A percentile compares a stretch with the other conserved stretches of the same genome.
phyloP scores from a whole-genome alignment of 2,888 invertebrate species.

The Acronicta alni region DNA sequence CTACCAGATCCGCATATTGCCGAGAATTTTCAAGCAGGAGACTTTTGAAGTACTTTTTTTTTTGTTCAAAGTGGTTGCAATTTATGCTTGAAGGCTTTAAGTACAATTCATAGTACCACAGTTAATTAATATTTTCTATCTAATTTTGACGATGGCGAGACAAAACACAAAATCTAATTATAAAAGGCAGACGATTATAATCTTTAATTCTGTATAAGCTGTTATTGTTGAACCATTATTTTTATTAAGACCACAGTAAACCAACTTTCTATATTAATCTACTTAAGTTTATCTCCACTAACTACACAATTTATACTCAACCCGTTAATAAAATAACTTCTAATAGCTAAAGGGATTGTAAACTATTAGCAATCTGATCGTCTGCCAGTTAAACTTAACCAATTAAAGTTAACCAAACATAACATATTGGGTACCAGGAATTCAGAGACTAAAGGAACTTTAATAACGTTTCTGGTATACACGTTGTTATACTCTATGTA shows the following conservation, averaged over 20 bases:
- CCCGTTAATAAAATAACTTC: conserved; percentile 51
- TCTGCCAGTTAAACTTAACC: conserved; percentile 61
- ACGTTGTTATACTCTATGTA: neutral
- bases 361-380: conserved; percentile 52
- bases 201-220: neutral
- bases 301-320: conserved; percentile 36
- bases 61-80: too few relatives aligned
- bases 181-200: neutral
- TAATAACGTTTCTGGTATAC: conserved; percentile 30
- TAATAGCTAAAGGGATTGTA: conserved; percentile 48
- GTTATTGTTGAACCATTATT: neutral
- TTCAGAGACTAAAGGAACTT: conserved; percentile 37
- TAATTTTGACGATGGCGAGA: neutral
- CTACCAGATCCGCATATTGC: conserved; percentile 11
- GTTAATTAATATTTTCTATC: too few relatives aligned
- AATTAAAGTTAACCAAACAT: conserved; percentile 68
- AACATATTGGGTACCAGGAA: conserved; percentile 54
- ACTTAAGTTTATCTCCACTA: conserved; percentile 30
- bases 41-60: too few relatives aligned
- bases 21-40: conserved; percentile 2
- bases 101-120: too few relatives aligned
- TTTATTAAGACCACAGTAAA: neutral
- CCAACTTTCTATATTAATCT: conserved; percentile 9
- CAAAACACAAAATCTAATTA: neutral
- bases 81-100: too few relatives aligned